A percentile compares a stretch with the other conserved stretches of the same genome.
Conservation (phyloP, 2,888 invertebrate genomes). For the Dascillus cervinus region DNA sequence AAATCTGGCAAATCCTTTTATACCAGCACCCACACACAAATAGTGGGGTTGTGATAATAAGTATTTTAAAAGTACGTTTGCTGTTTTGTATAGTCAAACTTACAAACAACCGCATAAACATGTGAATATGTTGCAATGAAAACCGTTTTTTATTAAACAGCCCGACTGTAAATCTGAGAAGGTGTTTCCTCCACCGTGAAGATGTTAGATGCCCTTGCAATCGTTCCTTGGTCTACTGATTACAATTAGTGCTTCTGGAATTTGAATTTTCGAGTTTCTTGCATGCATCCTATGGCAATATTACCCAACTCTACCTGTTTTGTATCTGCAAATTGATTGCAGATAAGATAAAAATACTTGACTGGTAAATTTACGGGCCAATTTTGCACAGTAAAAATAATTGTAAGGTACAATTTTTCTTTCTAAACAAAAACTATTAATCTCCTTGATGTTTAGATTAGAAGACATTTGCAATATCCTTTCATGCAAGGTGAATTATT, state of each 20-base stretch:
- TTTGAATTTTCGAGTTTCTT: conserved; percentile 12
- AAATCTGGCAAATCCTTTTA: conserved; percentile 18
- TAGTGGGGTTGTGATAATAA: conserved; percentile 18
- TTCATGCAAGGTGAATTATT: too few species aligned
- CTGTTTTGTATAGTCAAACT: conserved; percentile 30
- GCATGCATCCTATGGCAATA: too few species aligned
- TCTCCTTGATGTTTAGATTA: too few species aligned
- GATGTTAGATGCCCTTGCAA: conserved; percentile 40
- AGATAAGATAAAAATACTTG: too few species aligned
- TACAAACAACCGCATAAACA: conserved; percentile 18
- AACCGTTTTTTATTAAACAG: conserved; percentile 23
- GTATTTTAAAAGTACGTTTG: conserved; percentile 24
- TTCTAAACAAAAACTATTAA: too few species aligned
- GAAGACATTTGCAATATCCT: too few species aligned
- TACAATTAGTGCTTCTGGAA: conserved; percentile 27
- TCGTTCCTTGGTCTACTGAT: conserved; percentile 32
- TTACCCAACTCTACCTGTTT: too few species aligned
- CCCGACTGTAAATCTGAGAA: conserved; percentile 26
- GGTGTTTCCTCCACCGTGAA: conserved; percentile 36
- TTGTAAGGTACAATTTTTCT: too few species aligned
- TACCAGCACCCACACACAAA: conserved; percentile 14
- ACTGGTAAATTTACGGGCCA: too few species aligned
- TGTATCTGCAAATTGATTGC: too few species aligned
- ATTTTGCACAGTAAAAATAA: too few species aligned
- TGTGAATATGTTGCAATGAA: conserved; percentile 23